Conservation (phyloP, 2,113 vertebrate species). For the Scolopax mira region DNA sequence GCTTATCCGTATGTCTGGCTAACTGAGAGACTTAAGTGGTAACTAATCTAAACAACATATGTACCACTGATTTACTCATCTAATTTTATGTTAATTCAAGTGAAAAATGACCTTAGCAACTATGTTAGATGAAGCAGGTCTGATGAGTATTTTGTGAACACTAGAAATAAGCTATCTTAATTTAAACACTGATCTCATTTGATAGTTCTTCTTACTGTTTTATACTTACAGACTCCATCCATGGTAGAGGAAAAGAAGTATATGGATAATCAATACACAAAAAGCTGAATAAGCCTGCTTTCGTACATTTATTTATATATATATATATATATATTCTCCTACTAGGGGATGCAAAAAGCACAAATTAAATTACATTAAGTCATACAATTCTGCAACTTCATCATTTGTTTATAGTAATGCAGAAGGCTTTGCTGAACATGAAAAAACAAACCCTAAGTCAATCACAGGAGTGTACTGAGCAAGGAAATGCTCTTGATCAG, state of each 20-base stretch:
- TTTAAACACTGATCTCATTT: neutral
- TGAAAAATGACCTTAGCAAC: constrained; percentile 16
- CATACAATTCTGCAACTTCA: neutral
- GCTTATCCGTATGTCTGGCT: constrained; percentile 32
- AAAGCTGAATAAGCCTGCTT: neutral
- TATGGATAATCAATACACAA: neutral
- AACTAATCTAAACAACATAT: constrained; percentile 48
- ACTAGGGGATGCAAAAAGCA: neutral
- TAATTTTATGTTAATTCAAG: constrained; percentile 39
- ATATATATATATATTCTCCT: neutral
- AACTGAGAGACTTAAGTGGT: constrained; percentile 35
- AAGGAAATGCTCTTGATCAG: neutral
- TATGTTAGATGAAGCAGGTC: neutral
- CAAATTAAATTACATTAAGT: neutral
- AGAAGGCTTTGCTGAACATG: neutral
- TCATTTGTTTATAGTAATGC: neutral
- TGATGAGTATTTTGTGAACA: constrained; percentile 5
- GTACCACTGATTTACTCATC: constrained; percentile 26
- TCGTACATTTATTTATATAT: too few relatives aligned
- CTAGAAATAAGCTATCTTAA: neutral
- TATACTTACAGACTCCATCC: neutral
- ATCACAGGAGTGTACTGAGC: neutral
- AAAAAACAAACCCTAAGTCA: neutral
- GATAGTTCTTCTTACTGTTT: neutral
- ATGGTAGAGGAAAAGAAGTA: neutral